Evolutionary conservation across 1,140 invertebrate genomes (phyloP), one percentile per base, ranked within the genome.

Genomic region (Acyrthosiphon pisum): DNA sequence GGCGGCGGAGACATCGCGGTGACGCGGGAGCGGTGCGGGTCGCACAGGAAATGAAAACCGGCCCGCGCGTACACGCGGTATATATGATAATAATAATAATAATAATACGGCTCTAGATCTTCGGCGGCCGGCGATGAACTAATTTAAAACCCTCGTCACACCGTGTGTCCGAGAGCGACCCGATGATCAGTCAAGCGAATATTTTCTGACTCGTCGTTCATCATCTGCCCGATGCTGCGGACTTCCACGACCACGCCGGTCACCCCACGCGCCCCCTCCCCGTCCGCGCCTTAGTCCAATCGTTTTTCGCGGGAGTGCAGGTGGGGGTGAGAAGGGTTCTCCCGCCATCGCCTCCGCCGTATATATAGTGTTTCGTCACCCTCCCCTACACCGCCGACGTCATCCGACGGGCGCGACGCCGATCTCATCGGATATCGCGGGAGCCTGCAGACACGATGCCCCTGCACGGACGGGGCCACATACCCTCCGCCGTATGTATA

Each of bases 171-270:
- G 91, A 86, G 81, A 41, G 91, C 41, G 81, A 83, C 48, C 81
- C 91, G 91, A 93, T 93, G 91, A 93, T 93, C 91, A 93, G 91
- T 93, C 91, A 86, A 93, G 91, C 91, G 91, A 93, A 93, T 84
- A 93, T 93, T 93, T 92, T 84, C 91, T 53, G 91, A 93, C 91
- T 93, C 68, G 91, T 93, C 91, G 91, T 93, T 83, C 91, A 93
- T 93, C 91, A 93, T 92, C 68, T 44, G 23, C 35, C 46, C 91
- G 91, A 56, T 89, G 76, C 68, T 48, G 60, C 76, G 91, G 91
- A 92, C 91, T 81, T 76, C 91, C 68, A 92, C 35, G 50, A 92
- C 46, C 46, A 9, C 90, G 9, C 90, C 7, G 50, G 22, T 8
- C 18, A 26, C 26, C 18, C 56, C 53, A 9, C 50, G n/a, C 50